A percentile compares a stretch with the other conserved stretches of the same genome.
phyloP scores from a whole-genome alignment of 1,140 invertebrate genomes.

The Ridgeia piscesae region DNA sequence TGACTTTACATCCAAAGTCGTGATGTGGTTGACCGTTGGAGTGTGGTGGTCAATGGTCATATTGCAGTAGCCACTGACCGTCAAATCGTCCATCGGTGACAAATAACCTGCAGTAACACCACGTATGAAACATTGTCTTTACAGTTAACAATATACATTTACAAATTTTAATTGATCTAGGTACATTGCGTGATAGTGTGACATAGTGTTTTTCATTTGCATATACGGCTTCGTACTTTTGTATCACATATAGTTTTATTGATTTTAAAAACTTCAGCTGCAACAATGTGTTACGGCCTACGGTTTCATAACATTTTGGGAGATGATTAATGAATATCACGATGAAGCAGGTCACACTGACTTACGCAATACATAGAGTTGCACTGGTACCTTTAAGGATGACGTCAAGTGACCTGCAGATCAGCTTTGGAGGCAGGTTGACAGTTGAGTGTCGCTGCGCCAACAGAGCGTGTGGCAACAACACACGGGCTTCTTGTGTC shows the following conservation, averaged over 20 bases:
- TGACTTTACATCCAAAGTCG: conserved; percentile 41
- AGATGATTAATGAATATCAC: neutral
- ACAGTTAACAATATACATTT: neutral
- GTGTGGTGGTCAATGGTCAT: conserved; percentile 38
- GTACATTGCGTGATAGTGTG: no score
- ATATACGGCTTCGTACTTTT: no score
- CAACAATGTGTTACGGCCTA: no score
- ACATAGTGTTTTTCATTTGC: no score
- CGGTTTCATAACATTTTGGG: no score
- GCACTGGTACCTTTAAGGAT: conserved; percentile 38
- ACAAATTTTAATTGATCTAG: no score
- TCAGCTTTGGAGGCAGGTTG: conserved; percentile 37
- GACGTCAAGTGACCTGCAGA: conserved; percentile 42
- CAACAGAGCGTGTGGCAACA: conserved; percentile 37
- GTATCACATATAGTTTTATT: no score
- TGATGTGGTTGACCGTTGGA: conserved; percentile 26
- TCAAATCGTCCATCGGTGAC: conserved; percentile 38
- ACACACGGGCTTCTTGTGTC: conserved; percentile 24
- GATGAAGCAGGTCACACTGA: neutral
- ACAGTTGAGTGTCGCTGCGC: conserved; percentile 38
- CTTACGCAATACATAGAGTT: neutral
- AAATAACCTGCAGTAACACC: conserved; percentile 35
- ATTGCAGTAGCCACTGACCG: conserved; percentile 39
- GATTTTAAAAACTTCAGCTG: no score
- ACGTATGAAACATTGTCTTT: neutral